These are phyloP conservation scores for Bombyx huttoni DNA, from an alignment of 2,888 invertebrate species.

Conservation along the genomic window DNA sequence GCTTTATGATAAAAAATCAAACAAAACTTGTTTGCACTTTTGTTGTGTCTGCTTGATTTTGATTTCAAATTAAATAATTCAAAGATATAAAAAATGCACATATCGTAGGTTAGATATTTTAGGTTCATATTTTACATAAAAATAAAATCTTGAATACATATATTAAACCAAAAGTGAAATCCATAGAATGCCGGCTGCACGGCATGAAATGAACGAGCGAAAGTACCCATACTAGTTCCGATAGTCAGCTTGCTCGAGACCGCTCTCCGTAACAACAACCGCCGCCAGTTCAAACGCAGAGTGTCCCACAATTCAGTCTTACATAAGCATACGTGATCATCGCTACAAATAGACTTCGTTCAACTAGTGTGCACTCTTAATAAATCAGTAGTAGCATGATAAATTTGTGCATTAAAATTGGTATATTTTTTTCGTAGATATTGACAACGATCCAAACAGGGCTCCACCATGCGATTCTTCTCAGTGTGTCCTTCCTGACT, in stretches of 20 bases:
- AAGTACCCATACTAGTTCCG: conserved; percentile 63
- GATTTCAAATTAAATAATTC: too few relatives aligned
- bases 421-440: conserved; percentile 73
- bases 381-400: too few relatives aligned
- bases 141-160: neutral
- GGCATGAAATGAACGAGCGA: conserved; percentile 51
- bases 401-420: neutral
- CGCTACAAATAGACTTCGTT: neutral
- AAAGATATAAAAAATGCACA: too few relatives aligned
- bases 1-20: too few relatives aligned
- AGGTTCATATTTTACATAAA: too few relatives aligned
- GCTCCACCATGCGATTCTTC: conserved; percentile 90
- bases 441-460: conserved; percentile 93
- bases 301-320: neutral
- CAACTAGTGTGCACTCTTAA: too few relatives aligned
- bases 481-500: conserved; percentile 91
- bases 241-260: conserved; percentile 21
- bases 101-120: too few relatives aligned
- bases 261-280: neutral
- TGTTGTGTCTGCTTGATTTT: too few relatives aligned
- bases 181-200: conserved; percentile 38
- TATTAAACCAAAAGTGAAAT: conserved; percentile 57
- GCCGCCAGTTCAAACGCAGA: neutral
- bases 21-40: neutral
- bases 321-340: neutral